Evolutionary conservation across 2,888 invertebrate species (phyloP).

Genomic region (Lithosia quadra): DNA sequence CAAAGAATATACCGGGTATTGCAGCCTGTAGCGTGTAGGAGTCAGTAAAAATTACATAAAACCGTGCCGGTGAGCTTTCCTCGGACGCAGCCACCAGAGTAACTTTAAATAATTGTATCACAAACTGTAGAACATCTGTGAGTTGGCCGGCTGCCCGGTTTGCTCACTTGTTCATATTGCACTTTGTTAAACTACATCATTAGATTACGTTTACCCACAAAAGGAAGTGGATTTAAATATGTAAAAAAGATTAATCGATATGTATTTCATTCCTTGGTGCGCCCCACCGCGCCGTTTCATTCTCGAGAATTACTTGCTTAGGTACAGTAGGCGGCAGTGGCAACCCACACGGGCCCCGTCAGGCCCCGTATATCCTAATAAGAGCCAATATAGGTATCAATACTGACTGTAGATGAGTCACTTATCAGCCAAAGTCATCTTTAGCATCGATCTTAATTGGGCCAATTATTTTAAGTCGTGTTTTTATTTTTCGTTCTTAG

Average conservation of each 20-base stretch:
- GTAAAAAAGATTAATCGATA: background rate
- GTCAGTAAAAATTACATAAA: slow-evolving; percentile 33
- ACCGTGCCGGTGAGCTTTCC: slow-evolving; percentile 25
- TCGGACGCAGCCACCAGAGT: slow-evolving; percentile 19
- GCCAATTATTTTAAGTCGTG: too few species aligned
- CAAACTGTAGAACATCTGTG: slow-evolving; percentile 46
- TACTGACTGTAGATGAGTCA: too few species aligned
- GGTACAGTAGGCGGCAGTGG: too few species aligned
- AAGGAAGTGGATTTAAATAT: slow-evolving; percentile 7
- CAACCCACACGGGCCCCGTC: too few species aligned
- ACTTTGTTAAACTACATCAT: slow-evolving; percentile 16
- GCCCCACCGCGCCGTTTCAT: too few species aligned
- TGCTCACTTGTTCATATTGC: slow-evolving; percentile 19
- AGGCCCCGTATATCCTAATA: too few species aligned
- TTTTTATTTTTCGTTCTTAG: too few species aligned
- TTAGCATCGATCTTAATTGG: too few species aligned
- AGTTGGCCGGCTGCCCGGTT: slow-evolving; percentile 40
- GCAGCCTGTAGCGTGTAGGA: slow-evolving; percentile 18
- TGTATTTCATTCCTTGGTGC: too few species aligned
- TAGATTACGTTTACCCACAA: slow-evolving; percentile 5
- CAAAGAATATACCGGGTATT: slow-evolving; percentile 10
- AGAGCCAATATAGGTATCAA: too few species aligned
- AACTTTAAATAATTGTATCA: slow-evolving; percentile 53
- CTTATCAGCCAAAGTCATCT: too few species aligned
- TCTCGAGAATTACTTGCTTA: too few species aligned